Evolutionary conservation across 2,888 invertebrate species (phyloP).

Genomic region (Cosmia trapezina): DNA sequence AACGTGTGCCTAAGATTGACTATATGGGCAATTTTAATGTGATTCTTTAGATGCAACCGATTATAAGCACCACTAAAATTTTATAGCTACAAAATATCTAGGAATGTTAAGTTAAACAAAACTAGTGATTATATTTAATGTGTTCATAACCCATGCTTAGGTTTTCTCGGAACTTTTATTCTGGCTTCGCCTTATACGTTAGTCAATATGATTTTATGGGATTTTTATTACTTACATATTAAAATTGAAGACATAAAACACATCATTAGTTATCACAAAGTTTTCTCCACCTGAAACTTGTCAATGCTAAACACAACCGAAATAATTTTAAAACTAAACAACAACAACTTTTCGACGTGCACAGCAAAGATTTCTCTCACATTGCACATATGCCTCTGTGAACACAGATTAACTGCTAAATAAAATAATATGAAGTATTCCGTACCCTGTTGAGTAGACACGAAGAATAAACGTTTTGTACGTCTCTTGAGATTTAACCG

Average conservation of each 20-base stretch:
- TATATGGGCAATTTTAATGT: conserved; percentile 32
- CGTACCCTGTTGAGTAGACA: conserved; percentile 41
- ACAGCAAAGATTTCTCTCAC: not conserved
- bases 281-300: not conserved
- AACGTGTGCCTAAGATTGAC: conserved; percentile 44
- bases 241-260: too few species aligned
- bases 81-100: conserved; percentile 51
- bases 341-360: not conserved
- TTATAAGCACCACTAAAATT: conserved; percentile 46
- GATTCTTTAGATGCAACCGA: conserved; percentile 40
- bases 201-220: not conserved
- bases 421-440: conserved; percentile 56
- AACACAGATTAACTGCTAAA: conserved; percentile 48
- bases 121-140: conserved; percentile 49
- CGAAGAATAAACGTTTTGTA: conserved; percentile 60
- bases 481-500: conserved; percentile 59
- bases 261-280: too few species aligned
- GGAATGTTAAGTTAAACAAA: conserved; percentile 31
- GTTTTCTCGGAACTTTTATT: conserved; percentile 10
- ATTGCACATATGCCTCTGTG: conserved; percentile 6
- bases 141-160: conserved; percentile 24
- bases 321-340: conserved; percentile 9
- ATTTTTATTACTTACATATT: not conserved
- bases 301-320: too few species aligned
- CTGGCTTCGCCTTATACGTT: not conserved